These are phyloP conservation scores for Halisarca cf. caerulea DNA, from an alignment of 37 sponge, comb jelly and placozoan species.

Conservation along the genomic window DNA sequence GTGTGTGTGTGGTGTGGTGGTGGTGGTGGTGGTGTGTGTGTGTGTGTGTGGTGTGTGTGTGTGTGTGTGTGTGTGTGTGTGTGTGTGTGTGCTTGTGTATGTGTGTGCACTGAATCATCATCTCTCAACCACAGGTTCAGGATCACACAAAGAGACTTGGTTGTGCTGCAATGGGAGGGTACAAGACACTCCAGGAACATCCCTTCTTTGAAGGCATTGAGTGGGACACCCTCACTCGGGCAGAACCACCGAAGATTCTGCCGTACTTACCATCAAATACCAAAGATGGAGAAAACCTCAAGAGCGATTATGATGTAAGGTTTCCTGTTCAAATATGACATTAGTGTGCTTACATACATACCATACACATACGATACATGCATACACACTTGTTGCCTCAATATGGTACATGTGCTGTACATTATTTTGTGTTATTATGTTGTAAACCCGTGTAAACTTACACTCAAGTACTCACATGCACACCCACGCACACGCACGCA, in stretches of 20 bases:
- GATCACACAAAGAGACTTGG: constrained; percentile 84
- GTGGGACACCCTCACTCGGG: constrained; percentile 77
- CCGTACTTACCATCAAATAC: constrained; percentile 89
- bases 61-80: too few species aligned
- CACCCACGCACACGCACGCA: too few species aligned
- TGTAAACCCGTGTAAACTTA: not conserved
- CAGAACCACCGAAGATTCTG: constrained; percentile 77
- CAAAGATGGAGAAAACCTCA: constrained; percentile 67
- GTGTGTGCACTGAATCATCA: too few species aligned
- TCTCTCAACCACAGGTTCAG: constrained; percentile 41
- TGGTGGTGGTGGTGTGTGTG: too few species aligned
- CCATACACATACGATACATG: too few species aligned
- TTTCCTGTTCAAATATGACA: too few species aligned
- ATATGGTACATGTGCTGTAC: too few species aligned
- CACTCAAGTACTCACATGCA: not conserved
- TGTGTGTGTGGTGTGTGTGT: too few species aligned
- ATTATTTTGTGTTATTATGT: not conserved
- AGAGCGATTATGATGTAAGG: constrained; percentile 75
- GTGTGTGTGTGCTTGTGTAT: too few species aligned
- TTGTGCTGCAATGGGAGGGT: constrained; percentile 86
- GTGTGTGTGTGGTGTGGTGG: too few species aligned
- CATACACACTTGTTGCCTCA: not conserved
- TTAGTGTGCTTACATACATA: not conserved
- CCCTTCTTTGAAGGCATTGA: constrained; percentile 79
- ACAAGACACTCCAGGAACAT: constrained; percentile 67